phyloP scores from a whole-genome alignment of 2,888 invertebrate genomes.

The Xestia c-nigrum region DNA sequence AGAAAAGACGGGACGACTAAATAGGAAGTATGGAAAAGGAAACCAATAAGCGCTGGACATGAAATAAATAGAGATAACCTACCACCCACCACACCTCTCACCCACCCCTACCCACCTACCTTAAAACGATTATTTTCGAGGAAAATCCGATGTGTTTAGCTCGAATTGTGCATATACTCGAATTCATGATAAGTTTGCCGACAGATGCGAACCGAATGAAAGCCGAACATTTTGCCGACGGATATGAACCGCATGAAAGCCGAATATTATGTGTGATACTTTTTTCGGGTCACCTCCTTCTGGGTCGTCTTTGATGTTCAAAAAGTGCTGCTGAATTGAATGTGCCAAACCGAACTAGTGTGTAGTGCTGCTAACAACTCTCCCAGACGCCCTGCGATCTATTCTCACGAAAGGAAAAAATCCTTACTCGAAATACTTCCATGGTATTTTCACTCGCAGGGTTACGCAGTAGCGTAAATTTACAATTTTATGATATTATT shows the following conservation, averaged over 20 bases:
- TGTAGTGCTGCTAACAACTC: background rate
- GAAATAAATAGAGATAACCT: background rate
- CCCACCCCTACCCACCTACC: too few relatives aligned
- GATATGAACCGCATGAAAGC: too few relatives aligned
- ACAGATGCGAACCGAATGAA: background rate
- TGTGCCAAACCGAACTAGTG: background rate
- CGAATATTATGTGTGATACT: background rate
- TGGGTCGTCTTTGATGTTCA: background rate
- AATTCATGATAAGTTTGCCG: background rate
- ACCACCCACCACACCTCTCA: too few relatives aligned
- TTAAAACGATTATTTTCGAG: background rate
- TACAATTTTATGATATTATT: background rate
- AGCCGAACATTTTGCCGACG: background rate
- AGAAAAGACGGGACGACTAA: background rate
- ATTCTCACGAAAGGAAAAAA: constrained; percentile 10
- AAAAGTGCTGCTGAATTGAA: background rate
- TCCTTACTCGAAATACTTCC: constrained; percentile 7
- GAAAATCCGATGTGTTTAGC: background rate
- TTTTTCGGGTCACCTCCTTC: too few relatives aligned
- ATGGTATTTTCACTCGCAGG: background rate
- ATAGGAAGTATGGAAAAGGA: background rate
- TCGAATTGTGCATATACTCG: background rate
- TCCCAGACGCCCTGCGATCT: constrained; percentile 2
- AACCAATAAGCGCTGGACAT: background rate
- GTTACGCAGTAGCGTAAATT: background rate